Evolutionary conservation across 2,888 invertebrate genomes (phyloP).

Genomic region (Chromoteleia sp.): DNA sequence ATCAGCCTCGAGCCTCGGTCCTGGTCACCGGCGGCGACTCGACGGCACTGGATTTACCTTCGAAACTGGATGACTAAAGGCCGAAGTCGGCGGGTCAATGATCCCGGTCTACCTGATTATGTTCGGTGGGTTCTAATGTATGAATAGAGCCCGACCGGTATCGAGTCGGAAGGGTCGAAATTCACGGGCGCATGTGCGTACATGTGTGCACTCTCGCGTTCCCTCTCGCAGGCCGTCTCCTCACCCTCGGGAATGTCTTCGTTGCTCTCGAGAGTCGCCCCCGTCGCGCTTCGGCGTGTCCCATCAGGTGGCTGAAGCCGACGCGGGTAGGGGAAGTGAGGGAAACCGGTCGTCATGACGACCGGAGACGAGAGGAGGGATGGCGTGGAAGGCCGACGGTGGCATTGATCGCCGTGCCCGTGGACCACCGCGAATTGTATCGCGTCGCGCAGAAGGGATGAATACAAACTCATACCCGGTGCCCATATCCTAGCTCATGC

Average conservation of each 20-base stretch:
- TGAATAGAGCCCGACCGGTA: constrained; percentile 48
- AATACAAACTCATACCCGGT: constrained; percentile 76
- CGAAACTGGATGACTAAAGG: constrained; percentile 6
- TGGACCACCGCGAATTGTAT: constrained; percentile 78
- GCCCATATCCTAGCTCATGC: constrained; percentile 63
- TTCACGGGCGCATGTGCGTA: constrained; percentile 56
- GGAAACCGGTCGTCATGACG: constrained; percentile 82
- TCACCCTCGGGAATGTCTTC: constrained; percentile 75
- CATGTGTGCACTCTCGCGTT: constrained; percentile 18
- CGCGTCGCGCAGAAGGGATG: constrained; percentile 79
- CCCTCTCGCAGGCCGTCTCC: constrained; percentile 41
- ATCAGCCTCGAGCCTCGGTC: neutral
- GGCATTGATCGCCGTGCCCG: constrained; percentile 83
- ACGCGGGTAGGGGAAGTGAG: constrained; percentile 75
- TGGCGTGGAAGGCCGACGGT: constrained; percentile 77
- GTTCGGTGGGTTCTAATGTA: constrained; percentile 33
- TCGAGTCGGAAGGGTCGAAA: constrained; percentile 58
- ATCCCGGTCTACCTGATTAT: constrained; percentile 52
- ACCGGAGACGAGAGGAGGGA: constrained; percentile 76
- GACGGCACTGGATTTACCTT: neutral
- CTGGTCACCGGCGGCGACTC: neutral
- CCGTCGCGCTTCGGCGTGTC: constrained; percentile 73
- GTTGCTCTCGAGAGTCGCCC: constrained; percentile 73
- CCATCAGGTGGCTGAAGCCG: constrained; percentile 73
- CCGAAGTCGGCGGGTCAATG: constrained; percentile 36